A percentile compares a stretch with the other conserved stretches of the same genome.
Evolutionary conservation across 1,140 invertebrate species (phyloP).

Genomic region (Megalonaias nervosa): DNA sequence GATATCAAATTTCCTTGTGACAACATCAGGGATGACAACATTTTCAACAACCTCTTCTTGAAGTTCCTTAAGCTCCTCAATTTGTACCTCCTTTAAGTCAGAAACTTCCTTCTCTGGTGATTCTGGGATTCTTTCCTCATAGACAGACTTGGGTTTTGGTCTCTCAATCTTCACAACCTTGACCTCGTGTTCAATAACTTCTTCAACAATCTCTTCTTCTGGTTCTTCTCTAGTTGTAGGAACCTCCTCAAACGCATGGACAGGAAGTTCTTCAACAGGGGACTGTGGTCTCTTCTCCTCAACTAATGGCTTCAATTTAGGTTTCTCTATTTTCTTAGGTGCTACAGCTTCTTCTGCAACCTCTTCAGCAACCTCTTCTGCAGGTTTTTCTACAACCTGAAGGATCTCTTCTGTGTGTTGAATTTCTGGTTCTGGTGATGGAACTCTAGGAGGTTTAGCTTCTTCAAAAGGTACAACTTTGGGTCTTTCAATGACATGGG

Average conservation of each 20-base stretch:
- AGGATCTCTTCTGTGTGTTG: not conserved
- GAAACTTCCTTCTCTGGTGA: conserved; percentile 45
- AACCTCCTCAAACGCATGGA: conserved; percentile 52
- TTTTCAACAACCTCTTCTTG: conserved; percentile 42
- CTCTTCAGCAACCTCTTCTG: conserved; percentile 43
- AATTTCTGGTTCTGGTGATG: conserved; percentile 26
- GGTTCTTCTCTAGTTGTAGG: conserved; percentile 38
- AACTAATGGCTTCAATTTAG: not conserved
- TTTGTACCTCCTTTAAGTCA: conserved; percentile 28
- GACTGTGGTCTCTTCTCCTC: too few species aligned
- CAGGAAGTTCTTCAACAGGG: conserved; percentile 20
- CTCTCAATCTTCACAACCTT: conserved; percentile 47
- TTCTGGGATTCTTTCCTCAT: conserved; percentile 35
- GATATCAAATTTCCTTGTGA: conserved; percentile 47
- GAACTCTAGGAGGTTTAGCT: conserved; percentile 19
- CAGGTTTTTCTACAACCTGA: conserved; percentile 18
- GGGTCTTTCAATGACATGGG: conserved; percentile 55
- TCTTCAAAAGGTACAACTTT: conserved; percentile 47
- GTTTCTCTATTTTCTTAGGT: conserved; percentile 42
- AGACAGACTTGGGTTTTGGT: conserved; percentile 35
- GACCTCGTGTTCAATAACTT: conserved; percentile 52
- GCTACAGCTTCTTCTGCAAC: conserved; percentile 57
- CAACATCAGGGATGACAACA: conserved; percentile 40
- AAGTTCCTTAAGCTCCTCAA: conserved; percentile 43
- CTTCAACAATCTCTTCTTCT: conserved; percentile 56